phyloP scores from a whole-genome alignment of 2,888 invertebrate genomes.

The Aromia moschata region DNA sequence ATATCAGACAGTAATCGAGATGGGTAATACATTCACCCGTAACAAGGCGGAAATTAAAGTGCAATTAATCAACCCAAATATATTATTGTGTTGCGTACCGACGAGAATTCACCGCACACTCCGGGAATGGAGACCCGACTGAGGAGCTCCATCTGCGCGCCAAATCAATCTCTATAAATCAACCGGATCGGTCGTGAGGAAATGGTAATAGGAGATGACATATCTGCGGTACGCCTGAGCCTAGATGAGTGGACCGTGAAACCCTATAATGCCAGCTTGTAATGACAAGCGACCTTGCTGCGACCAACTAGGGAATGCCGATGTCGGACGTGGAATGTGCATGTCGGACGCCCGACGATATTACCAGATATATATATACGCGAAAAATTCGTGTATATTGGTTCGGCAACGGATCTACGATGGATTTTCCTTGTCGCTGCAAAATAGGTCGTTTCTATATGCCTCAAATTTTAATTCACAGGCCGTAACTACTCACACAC shows the following conservation, averaged over 20 bases:
- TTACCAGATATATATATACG: neutral
- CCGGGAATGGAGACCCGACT: conserved; percentile 29
- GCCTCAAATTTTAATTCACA: too few relatives aligned
- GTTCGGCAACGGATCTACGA: neutral
- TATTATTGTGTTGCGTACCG: conserved; percentile 18
- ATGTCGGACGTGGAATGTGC: neutral
- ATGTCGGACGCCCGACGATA: too few relatives aligned
- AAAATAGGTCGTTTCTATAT: neutral
- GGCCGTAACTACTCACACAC: too few relatives aligned
- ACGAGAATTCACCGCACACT: conserved; percentile 11
- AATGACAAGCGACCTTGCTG: neutral
- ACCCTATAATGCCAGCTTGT: conserved; percentile 1
- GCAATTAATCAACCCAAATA: conserved; percentile 30
- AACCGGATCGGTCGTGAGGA: conserved; percentile 22
- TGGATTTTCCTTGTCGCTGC: neutral
- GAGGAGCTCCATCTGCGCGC: conserved; percentile 33
- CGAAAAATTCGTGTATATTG: neutral
- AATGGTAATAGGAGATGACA: conserved; percentile 14
- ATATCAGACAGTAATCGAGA: neutral
- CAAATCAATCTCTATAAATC: conserved; percentile 41
- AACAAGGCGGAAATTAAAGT: conserved; percentile 29
- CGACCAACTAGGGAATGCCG: neutral
- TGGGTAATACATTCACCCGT: neutral
- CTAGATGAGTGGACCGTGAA: conserved; percentile 1
- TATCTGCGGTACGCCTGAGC: neutral